phyloP scores from a whole-genome alignment of 1,140 invertebrate genomes.

The Drosophila seguyi region DNA sequence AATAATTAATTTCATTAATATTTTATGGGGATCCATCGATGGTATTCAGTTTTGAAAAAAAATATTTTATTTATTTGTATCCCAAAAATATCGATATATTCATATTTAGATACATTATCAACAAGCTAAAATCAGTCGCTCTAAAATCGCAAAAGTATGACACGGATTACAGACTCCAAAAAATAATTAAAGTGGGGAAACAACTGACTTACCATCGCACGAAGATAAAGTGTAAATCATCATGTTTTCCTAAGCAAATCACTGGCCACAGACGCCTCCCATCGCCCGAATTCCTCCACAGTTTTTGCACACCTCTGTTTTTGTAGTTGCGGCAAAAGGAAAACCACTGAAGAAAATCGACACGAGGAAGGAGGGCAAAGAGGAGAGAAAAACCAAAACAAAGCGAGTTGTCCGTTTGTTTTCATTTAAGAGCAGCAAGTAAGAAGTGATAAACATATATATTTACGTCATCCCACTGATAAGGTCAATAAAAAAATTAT shows the following conservation, averaged over 20 bases:
- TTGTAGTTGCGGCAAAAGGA: slow-evolving; percentile 5
- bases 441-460: slow-evolving; percentile 10
- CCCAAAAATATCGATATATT: too few species aligned
- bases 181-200: neutral
- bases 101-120: too few species aligned
- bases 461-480: slow-evolving; percentile 30
- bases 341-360: neutral
- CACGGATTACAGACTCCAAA: neutral
- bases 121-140: neutral
- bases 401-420: slow-evolving; percentile 4
- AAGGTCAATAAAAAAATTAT: slow-evolving; percentile 16
- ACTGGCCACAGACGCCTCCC: neutral
- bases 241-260: neutral
- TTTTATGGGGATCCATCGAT: too few species aligned
- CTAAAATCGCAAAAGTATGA: slow-evolving; percentile 9
- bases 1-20: too few species aligned
- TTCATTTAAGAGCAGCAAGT: slow-evolving; percentile 3
- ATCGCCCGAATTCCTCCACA: neutral
- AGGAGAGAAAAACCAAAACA: slow-evolving; percentile 12
- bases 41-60: too few species aligned
- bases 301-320: neutral
- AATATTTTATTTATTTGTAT: too few species aligned
- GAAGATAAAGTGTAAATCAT: too few species aligned
- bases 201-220: neutral
- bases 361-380: neutral